phyloP scores from a whole-genome alignment of 2,797 vertebrate genomes.

The Sebastes taczanowskii region DNA sequence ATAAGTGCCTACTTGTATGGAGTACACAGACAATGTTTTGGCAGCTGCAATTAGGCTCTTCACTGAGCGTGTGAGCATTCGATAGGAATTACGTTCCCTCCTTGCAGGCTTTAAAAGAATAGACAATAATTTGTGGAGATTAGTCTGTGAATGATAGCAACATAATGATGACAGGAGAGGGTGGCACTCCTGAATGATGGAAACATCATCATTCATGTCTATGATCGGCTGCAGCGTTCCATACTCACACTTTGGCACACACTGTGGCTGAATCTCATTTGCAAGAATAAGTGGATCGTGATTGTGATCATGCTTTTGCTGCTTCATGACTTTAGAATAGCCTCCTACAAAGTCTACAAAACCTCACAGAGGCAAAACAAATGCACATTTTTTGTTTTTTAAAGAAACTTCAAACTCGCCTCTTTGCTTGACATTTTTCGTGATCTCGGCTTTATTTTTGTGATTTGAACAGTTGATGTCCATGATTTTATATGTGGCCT shows the following conservation, averaged over 20 bases:
- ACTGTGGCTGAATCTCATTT: not conserved
- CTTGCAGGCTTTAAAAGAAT: slow-evolving; percentile 13
- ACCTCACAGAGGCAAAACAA: not conserved
- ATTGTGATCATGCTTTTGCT: slow-evolving; percentile 1
- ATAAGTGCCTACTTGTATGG: slow-evolving; percentile 45
- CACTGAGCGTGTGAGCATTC: not conserved
- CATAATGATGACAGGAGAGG: slow-evolving; percentile 7
- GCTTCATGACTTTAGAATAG: not conserved
- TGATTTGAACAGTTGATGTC: not conserved
- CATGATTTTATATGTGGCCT: not conserved
- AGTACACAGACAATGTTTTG: slow-evolving; percentile 49
- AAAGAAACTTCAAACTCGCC: not conserved
- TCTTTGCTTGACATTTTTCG: not conserved
- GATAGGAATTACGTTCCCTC: slow-evolving; percentile 12
- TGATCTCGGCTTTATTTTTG: not conserved
- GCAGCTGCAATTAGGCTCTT: slow-evolving; percentile 56
- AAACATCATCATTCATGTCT: not conserved
- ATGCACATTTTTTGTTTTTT: not conserved
- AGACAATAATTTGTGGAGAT: slow-evolving; percentile 31
- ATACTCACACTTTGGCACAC: not conserved
- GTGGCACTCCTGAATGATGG: not conserved
- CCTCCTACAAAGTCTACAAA: not conserved
- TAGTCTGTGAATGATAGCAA: slow-evolving; percentile 17
- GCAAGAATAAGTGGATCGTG: not conserved
- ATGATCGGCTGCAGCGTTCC: not conserved